Evolutionary conservation across 2,888 invertebrate species (phyloP).

Genomic region (Aporophyla nigra): DNA sequence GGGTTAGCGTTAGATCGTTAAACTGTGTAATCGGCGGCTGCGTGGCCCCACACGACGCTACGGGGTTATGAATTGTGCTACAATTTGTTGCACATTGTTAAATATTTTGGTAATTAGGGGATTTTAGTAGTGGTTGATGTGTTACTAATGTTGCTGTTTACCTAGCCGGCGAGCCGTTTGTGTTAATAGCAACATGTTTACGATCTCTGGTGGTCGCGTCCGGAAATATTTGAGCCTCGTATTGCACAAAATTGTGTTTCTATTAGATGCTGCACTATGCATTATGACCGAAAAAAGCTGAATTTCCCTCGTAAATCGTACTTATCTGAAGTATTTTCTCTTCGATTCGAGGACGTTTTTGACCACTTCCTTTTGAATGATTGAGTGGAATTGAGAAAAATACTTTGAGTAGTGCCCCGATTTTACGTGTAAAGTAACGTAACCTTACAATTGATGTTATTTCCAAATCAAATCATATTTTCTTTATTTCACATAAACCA

Average conservation of each 20-base stretch:
- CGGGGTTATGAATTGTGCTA: conserved; percentile 52
- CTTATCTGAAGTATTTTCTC: not conserved
- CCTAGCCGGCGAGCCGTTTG: conserved; percentile 38
- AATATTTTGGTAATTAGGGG: conserved; percentile 64
- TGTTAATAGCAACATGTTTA: conserved; percentile 40
- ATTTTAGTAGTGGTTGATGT: conserved; percentile 59
- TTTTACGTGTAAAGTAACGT: not conserved
- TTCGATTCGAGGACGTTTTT: too few relatives aligned
- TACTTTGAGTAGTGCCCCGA: too few relatives aligned
- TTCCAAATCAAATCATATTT: too few relatives aligned
- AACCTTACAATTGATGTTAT: too few relatives aligned
- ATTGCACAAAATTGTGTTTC: not conserved
- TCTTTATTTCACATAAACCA: too few relatives aligned
- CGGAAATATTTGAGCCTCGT: not conserved
- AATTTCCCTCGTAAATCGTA: not conserved
- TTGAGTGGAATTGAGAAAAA: not conserved
- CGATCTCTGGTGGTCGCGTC: conserved; percentile 21
- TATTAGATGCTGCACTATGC: not conserved
- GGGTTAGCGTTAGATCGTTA: conserved; percentile 75
- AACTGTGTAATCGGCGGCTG: conserved; percentile 72
- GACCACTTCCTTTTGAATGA: not conserved
- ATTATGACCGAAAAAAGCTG: not conserved
- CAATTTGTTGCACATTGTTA: conserved; percentile 59
- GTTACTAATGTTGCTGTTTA: conserved; percentile 55
- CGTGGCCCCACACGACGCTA: conserved; percentile 76